Base-by-base conservation (phyloP, 2,113 vertebrate genomes). In the Arenaria interpres region DNA sequence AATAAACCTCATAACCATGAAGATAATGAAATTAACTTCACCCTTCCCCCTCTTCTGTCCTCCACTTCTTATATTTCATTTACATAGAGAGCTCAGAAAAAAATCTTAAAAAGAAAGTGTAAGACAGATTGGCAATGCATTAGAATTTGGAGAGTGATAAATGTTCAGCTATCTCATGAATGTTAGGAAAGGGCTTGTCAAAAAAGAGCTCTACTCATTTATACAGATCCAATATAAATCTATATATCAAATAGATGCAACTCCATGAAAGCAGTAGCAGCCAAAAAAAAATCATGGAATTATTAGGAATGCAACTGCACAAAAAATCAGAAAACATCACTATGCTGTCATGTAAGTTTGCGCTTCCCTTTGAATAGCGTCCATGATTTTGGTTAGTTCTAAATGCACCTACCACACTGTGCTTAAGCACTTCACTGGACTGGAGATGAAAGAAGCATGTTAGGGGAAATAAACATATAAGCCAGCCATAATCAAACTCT, bases 41-140 rank as follows among this genome's bases (percentile, higher is more conserved):
- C 0, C 0, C 0, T 5, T 67, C 4, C 3, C 1, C 2, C 8
- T 37, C 14, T 24, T 41, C 6, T 78, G 67, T 80, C 5, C 2
- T 57, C 21, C 7, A 6, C 1, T 2, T 85, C 20, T 68, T 54
- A 10, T 64, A 33, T 28, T 46, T 2, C 15, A 39, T 37, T 50
- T 75, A 1, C 30, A 66, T 35, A 69, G 5, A 72, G 2, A 62
- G 2, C 3, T 53, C 3, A 63, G 63, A 67, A 51, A 78, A 7
- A 46, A 39, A 64, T 15, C 10, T 16, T 16, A 2, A 54, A 57
- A 90, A 63, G 6, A 3, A 10, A 46, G 4, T 13, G 13, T 20
- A 93, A 72, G 11, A 75, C 12, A 89, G 7, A 28, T 69, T 53
- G 24, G 4, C 7, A 51, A 25, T 41, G 7, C 8, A 23, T 48